Percentiles rank a stretch among this genome's conserved stretches.
phyloP scores from a whole-genome alignment of 2,113 vertebrate species.

The Amphilophus citrinellus region DNA sequence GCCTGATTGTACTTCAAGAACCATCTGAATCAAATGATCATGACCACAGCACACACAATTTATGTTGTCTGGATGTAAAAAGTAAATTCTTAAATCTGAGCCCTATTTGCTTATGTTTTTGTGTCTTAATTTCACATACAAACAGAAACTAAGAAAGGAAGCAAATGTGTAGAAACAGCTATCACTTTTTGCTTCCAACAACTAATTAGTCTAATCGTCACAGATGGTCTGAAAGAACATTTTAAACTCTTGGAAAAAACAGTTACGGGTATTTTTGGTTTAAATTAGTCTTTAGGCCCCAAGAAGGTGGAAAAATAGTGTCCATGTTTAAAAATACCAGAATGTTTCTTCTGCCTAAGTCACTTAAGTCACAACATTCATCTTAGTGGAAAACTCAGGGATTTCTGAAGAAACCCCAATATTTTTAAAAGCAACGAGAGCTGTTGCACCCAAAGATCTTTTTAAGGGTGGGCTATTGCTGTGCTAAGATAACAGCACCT shows the following conservation, averaged over 20 bases:
- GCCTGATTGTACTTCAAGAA: conserved; percentile 22
- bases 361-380: conserved; percentile 8
- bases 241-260: background rate
- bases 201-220: background rate
- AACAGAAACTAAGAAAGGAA: background rate
- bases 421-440: conserved; percentile 14
- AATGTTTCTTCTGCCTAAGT: background rate
- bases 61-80: background rate
- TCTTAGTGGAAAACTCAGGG: background rate
- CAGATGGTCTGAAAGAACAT: background rate
- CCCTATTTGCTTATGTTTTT: background rate
- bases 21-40: conserved; percentile 16
- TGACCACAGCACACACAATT: background rate
- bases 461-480: conserved; percentile 50
- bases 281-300: background rate
- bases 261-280: background rate
- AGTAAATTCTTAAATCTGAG: background rate
- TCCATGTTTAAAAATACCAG: background rate
- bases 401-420: background rate
- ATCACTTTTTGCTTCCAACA: background rate
- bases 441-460: conserved; percentile 19
- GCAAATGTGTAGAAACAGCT: background rate
- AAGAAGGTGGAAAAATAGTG: background rate
- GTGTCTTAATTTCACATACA: background rate
- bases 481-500: conserved; percentile 23